A percentile compares a stretch with the other conserved stretches of the same genome.
Conservation (phyloP, 2,113 vertebrate species). For the Poecilia latipinna region DNA sequence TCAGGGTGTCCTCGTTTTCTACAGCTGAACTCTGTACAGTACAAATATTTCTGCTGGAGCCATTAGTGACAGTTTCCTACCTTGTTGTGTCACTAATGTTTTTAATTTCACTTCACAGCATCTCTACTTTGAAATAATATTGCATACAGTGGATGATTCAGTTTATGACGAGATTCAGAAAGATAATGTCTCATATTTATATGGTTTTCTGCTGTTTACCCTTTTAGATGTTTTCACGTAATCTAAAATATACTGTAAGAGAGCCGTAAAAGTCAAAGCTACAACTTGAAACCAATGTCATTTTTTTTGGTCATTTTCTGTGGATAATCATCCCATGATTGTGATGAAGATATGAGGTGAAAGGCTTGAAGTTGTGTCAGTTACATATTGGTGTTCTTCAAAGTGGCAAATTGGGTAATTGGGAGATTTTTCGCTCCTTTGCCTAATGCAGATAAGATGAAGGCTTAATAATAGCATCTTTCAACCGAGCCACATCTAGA, state of each 20-base stretch:
- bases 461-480: neutral
- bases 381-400: neutral
- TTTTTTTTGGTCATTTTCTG: no score
- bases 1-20: constrained; percentile 44
- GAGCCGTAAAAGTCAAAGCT: neutral
- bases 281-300: constrained; percentile 1
- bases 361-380: neutral
- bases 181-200: neutral
- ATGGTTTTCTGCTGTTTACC: neutral
- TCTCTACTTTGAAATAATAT: neutral
- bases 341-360: neutral
- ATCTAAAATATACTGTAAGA: neutral
- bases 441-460: neutral
- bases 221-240: no score
- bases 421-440: neutral
- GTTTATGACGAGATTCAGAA: neutral
- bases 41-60: constrained; percentile 29
- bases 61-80: constrained; percentile 31
- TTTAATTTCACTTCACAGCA: neutral
- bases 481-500: neutral
- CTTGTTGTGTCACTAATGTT: neutral
- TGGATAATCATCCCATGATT: neutral
- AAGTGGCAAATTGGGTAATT: neutral
- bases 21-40: constrained; percentile 35
- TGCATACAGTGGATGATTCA: neutral